Base-by-base conservation (phyloP, 2,888 invertebrate species). In the Tethea ocularis region DNA sequence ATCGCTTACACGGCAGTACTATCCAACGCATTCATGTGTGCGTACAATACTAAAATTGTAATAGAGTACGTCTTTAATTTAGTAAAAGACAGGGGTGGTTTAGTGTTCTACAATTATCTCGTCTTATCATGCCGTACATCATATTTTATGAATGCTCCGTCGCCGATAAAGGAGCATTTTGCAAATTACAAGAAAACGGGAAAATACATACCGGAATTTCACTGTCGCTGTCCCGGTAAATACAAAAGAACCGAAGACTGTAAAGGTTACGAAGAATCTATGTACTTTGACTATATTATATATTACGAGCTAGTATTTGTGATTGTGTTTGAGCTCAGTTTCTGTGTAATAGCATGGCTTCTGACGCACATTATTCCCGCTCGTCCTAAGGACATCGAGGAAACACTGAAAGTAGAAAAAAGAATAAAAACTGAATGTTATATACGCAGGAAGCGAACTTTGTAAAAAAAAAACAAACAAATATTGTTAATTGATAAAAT, bases 181-280 rank as follows among this genome's bases (percentile, higher is more conserved):
- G 15, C 3, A 38, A 3, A 15, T 15, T 15, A 38, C 13, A 15
- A 3, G 29, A 7, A 10, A 29, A 7, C 7, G 7, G 10, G 10
- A 29, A 29, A 1, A 4, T 41, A 1, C 6, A 7, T 1, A 1
- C n/a, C 17, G 0, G 1, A 0, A 17, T 1, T 4, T 1, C 6
- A 6, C 17, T 41, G 41, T 41, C n/a, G n/a, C 1, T 41, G 7
- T 17, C 41, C 41, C 7, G 41, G 41, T 7, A 41, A n/a, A n/a
- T 41, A 41, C 41, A 36, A 4, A 41, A 7, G 17, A 1, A 17
- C 5, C 2, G 7, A 7, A n/a, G 7, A 7, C 6, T n/a, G 17
- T 1, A 41, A n/a, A 6, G n/a, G 17, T 17, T 38, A 15, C 17
- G 41, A 41, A 41, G 41, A 41, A 17, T 5, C 41, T 1, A 41